A percentile compares a stretch with the other conserved stretches of the same genome.
These are phyloP conservation scores for Lycaena phlaeas DNA, from an alignment of 2,888 invertebrate genomes.

Conservation along the genomic window DNA sequence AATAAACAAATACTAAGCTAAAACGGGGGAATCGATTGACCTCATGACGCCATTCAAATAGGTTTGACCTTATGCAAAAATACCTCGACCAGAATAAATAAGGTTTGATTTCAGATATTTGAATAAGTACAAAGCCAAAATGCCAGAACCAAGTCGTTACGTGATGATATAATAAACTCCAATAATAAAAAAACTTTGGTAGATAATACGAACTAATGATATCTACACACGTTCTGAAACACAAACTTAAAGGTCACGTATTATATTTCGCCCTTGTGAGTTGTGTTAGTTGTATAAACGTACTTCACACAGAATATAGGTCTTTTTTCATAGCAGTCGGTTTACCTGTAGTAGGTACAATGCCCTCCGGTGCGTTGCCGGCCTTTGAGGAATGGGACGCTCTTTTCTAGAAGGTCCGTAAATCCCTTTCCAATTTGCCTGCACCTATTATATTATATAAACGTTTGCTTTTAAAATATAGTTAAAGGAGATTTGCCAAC, in stretches of 20 bases:
- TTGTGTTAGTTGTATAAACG: constrained; percentile 41
- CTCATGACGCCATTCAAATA: constrained; percentile 1
- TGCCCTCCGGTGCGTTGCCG: not conserved
- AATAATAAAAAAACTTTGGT: not conserved
- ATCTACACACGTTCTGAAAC: constrained; percentile 32
- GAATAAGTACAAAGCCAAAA: no score
- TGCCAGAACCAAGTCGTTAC: not conserved
- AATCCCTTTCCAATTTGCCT: no score
- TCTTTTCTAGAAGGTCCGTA: no score
- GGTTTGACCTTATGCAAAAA: constrained; percentile 6
- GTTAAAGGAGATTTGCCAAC: no score
- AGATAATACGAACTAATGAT: constrained; percentile 26
- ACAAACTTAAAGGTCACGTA: constrained; percentile 62
- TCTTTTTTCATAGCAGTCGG: no score
- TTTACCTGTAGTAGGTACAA: no score
- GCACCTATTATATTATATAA: no score
- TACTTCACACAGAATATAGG: not conserved
- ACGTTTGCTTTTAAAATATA: no score
- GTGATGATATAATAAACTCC: not conserved
- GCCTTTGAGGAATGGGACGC: no score
- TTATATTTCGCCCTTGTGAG: constrained; percentile 63
- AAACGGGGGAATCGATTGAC: not conserved
- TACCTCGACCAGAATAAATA: not conserved
- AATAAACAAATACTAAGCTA: not conserved
- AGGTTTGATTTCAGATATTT: not conserved